Conservation (phyloP, 1,140 invertebrate genomes). For the Drosophila varians region DNA sequence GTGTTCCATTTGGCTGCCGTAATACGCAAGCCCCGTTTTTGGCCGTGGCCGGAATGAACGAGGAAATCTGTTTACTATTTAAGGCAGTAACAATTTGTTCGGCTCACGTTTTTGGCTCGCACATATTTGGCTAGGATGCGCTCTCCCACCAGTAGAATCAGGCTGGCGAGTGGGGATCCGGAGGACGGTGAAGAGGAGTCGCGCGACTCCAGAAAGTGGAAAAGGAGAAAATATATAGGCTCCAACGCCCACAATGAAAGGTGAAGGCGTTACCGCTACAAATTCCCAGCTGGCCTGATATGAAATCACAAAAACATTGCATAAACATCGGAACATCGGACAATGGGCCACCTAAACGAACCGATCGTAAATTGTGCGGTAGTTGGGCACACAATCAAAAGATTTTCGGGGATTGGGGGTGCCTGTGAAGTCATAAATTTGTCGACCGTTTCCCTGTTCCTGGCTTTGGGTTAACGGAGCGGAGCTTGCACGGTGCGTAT, state of each 20-base stretch:
- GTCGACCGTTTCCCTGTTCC: conserved; percentile 20
- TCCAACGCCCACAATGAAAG: conserved; percentile 58
- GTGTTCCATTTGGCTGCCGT: conserved; percentile 32
- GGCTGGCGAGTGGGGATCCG: not conserved
- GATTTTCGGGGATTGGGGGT: conserved; percentile 4
- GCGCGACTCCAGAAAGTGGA: not conserved
- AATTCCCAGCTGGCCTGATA: conserved; percentile 71
- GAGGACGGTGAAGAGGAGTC: conserved; percentile 1
- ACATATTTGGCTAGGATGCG: conserved; percentile 57
- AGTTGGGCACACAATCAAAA: conserved; percentile 58
- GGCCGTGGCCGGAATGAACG: conserved; percentile 19
- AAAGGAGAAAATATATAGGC: not conserved
- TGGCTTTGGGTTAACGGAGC: conserved; percentile 30
- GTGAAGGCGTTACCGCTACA: conserved; percentile 57
- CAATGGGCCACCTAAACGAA: conserved; percentile 78
- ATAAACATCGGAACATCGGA: conserved; percentile 65
- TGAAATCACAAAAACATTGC: conserved; percentile 73
- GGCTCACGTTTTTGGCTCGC: conserved; percentile 52
- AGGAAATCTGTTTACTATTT: conserved; percentile 61
- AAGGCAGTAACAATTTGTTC: conserved; percentile 68
- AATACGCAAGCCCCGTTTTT: conserved; percentile 49
- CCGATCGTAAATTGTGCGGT: conserved; percentile 69
- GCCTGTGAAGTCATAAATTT: conserved; percentile 74
- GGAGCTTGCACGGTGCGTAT: conserved; percentile 24
- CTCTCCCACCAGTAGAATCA: conserved; percentile 9